These are phyloP conservation scores for Colostygia pectinataria DNA, from an alignment of 2,888 invertebrate genomes.

Conservation along the genomic window DNA sequence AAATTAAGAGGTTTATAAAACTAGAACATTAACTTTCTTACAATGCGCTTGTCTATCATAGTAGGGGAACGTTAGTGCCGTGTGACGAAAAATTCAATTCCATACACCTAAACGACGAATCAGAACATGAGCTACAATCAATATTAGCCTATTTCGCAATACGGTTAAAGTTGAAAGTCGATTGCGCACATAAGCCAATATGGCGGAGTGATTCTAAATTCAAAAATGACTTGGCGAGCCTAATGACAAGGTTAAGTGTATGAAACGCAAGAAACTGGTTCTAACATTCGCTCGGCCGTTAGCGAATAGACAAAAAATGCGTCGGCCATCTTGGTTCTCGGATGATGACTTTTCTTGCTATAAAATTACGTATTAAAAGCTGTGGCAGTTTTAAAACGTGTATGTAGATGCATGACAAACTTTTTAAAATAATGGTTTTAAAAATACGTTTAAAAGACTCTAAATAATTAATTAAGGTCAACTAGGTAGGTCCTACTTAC, in stretches of 20 bases:
- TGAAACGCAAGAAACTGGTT: slow-evolving; percentile 66
- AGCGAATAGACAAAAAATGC: slow-evolving; percentile 65
- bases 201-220: slow-evolving; percentile 45
- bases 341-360: slow-evolving; percentile 62
- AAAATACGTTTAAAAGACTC: not conserved
- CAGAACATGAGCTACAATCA: slow-evolving; percentile 4
- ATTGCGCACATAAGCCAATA: slow-evolving; percentile 17
- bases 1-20: slow-evolving; percentile 16
- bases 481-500: too few relatives aligned
- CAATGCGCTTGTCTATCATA: slow-evolving; percentile 40
- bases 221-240: slow-evolving; percentile 64
- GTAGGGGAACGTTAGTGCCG: slow-evolving; percentile 49
- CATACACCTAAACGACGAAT: slow-evolving; percentile 36
- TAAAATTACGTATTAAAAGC: slow-evolving; percentile 42
- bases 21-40: slow-evolving; percentile 38
- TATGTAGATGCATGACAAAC: slow-evolving; percentile 2
- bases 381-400: slow-evolving; percentile 18
- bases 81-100: slow-evolving; percentile 52
- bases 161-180: slow-evolving; percentile 33
- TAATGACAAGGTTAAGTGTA: slow-evolving; percentile 74
- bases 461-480: too few relatives aligned
- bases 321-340: slow-evolving; percentile 58
- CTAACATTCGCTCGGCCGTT: slow-evolving; percentile 63
- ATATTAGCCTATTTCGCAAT: slow-evolving; percentile 34
- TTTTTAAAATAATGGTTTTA: not conserved